These are phyloP conservation scores for Channa argus DNA, from an alignment of 2,113 vertebrate species.

Conservation along the genomic window DNA sequence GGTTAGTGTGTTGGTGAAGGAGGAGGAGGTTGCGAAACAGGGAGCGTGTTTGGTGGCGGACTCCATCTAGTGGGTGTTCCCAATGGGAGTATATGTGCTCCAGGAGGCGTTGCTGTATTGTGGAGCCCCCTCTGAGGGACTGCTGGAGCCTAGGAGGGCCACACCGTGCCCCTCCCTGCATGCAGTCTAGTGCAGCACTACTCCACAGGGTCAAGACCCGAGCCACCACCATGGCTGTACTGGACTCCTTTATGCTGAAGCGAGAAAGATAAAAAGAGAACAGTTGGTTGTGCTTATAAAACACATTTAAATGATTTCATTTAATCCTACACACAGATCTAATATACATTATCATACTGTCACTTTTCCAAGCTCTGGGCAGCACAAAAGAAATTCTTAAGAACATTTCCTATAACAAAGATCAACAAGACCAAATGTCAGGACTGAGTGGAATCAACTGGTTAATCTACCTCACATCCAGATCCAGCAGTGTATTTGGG, in stretches of 20 bases:
- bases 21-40: conserved; percentile 92
- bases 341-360: too few species aligned
- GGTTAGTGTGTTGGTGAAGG: conserved; percentile 81
- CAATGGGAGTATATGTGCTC: conserved; percentile 94
- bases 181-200: conserved; percentile 83
- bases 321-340: too few species aligned
- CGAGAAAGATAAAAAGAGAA: too few species aligned
- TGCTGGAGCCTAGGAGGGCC: conserved; percentile 76
- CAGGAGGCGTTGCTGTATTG: conserved; percentile 80
- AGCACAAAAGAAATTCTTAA: too few species aligned
- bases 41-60: conserved; percentile 91
- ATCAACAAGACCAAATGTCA: too few species aligned
- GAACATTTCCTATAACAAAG: too few species aligned
- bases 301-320: too few species aligned
- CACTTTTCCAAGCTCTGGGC: too few species aligned
- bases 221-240: conserved; percentile 88
- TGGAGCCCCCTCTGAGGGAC: conserved; percentile 84
- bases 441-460: background rate
- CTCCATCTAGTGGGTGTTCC: conserved; percentile 95
- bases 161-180: conserved; percentile 73
- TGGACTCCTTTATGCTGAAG: conserved; percentile 90
- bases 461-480: conserved; percentile 86
- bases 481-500: conserved; percentile 83
- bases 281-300: too few species aligned
- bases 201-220: conserved; percentile 92